Percentiles rank a stretch among this genome's conserved stretches.
phyloP scores from a whole-genome alignment of 2,888 invertebrate species.

The Tenthredo amoena region DNA sequence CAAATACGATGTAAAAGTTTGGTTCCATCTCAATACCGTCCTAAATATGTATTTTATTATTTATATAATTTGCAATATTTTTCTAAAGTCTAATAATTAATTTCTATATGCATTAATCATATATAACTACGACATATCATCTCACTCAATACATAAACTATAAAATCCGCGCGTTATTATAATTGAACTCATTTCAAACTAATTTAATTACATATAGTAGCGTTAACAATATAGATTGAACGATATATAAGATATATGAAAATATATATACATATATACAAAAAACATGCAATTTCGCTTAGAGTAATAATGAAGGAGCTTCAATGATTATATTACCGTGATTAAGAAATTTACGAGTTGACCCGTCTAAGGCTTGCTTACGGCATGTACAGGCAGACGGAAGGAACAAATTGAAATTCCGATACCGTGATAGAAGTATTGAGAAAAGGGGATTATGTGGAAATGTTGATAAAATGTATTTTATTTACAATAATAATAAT shows the following conservation, averaged over 20 bases:
- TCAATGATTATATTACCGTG: neutral
- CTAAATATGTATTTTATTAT: neutral
- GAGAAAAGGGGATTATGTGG: slow-evolving; percentile 1
- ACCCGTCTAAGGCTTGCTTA: slow-evolving; percentile 6
- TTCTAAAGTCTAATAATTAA: neutral
- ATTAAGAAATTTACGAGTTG: slow-evolving; percentile 7
- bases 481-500: slow-evolving; percentile 13
- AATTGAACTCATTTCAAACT: neutral
- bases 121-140: neutral
- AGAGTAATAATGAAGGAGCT: neutral
- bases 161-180: neutral
- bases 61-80: slow-evolving; percentile 38
- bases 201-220: neutral
- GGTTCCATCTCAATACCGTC: slow-evolving; percentile 37
- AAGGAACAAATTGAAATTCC: slow-evolving; percentile 35
- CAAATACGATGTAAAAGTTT: neutral
- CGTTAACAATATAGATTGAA: neutral
- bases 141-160: neutral
- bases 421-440: slow-evolving; percentile 5
- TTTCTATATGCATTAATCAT: neutral
- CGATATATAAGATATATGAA: neutral
- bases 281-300: neutral
- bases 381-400: slow-evolving; percentile 34
- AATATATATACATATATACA: neutral
- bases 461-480: slow-evolving; percentile 23